These are phyloP conservation scores for Rhopalosiphum maidis DNA, from an alignment of 1,140 invertebrate genomes.

Conservation along the genomic window DNA sequence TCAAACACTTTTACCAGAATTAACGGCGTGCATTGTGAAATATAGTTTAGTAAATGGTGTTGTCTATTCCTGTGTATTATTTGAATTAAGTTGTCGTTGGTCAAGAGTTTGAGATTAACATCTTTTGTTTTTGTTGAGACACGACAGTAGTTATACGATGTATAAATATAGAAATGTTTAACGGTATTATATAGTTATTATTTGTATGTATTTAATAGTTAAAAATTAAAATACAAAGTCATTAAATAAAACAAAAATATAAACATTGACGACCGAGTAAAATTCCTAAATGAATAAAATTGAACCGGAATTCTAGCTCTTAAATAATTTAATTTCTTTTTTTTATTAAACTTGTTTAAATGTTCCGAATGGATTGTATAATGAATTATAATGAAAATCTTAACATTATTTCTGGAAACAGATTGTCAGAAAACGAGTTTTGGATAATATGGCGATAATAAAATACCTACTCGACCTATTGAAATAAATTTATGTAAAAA, in stretches of 20 bases:
- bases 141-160: background rate
- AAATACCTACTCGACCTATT: background rate
- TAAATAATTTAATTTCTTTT: slow-evolving; percentile 32
- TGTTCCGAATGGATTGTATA: background rate
- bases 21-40: background rate
- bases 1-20: background rate
- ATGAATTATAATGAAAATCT: slow-evolving; percentile 2
- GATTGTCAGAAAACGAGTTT: slow-evolving; percentile 29
- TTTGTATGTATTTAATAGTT: background rate
- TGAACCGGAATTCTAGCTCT: background rate
- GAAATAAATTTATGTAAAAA: slow-evolving; percentile 5
- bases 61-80: background rate
- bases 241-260: background rate
- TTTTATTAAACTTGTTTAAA: slow-evolving; percentile 26
- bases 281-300: background rate
- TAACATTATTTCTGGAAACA: background rate
- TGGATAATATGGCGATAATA: background rate
- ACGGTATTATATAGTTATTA: background rate
- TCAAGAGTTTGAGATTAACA: background rate
- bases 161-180: slow-evolving; percentile 2
- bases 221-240: background rate
- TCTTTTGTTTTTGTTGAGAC: background rate
- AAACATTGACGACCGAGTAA: background rate
- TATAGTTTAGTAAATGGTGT: background rate
- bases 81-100: background rate